These are phyloP conservation scores for Gastracanthus pulcherrimus DNA, from an alignment of 2,888 invertebrate species.

Conservation along the genomic window DNA sequence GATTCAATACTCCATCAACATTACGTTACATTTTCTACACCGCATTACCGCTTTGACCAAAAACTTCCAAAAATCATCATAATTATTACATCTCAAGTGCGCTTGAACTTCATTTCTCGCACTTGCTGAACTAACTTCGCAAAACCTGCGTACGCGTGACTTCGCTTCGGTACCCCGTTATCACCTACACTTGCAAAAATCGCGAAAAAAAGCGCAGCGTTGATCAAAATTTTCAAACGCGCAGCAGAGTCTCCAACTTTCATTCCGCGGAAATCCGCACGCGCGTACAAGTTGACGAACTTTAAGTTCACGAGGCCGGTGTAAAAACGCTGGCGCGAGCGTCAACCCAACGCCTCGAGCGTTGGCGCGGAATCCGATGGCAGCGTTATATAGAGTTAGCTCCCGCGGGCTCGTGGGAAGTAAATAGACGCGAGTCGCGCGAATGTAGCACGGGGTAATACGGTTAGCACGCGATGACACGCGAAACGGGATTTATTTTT, in stretches of 20 bases:
- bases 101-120: no score
- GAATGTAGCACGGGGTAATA: constrained; percentile 33
- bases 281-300: not conserved
- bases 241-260: constrained; percentile 7
- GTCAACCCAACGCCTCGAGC: not conserved
- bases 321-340: constrained; percentile 26
- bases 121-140: no score
- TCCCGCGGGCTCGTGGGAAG: constrained; percentile 24
- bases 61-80: not conserved
- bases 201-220: not conserved
- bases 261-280: constrained; percentile 15
- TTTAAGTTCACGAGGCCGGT: not conserved
- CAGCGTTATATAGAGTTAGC: not conserved
- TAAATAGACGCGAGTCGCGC: not conserved
- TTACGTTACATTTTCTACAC: not conserved
- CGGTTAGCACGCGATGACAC: not conserved
- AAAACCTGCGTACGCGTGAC: no score
- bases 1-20: not conserved
- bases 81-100: not conserved
- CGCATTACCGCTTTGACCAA: not conserved
- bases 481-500: no score
- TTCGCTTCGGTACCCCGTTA: not conserved
- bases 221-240: constrained; percentile 24
- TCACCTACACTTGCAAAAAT: not conserved
- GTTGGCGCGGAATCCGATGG: constrained; percentile 38